phyloP scores from a whole-genome alignment of 2,888 invertebrate species.

The Eulithis prunata region DNA sequence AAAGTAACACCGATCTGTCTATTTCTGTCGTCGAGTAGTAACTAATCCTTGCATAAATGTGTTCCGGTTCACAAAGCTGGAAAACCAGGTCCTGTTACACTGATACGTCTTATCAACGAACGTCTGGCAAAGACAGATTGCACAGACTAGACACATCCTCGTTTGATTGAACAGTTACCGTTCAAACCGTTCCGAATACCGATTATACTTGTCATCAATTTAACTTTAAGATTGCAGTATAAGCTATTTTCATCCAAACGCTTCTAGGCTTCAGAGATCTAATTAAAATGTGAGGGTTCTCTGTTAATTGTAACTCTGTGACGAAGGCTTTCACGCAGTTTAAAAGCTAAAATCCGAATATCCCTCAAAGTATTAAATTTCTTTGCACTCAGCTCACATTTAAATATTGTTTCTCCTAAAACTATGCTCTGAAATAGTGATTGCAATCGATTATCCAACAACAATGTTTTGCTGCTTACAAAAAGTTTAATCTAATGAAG shows the following conservation, averaged over 20 bases:
- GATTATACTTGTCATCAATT: background rate
- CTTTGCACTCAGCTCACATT: too few relatives aligned
- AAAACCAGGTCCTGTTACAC: constrained; percentile 16
- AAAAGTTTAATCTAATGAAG: constrained; percentile 14
- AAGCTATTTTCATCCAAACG: background rate
- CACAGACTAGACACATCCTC: constrained; percentile 1
- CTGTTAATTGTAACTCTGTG: background rate
- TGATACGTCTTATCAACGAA: constrained; percentile 23
- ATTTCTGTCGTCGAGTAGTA: constrained; percentile 11
- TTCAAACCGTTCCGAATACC: background rate
- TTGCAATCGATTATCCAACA: background rate
- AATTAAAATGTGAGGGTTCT: background rate
- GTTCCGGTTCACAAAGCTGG: constrained; percentile 19
- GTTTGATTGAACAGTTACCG: background rate
- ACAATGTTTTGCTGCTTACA: background rate
- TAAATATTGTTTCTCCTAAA: too few relatives aligned
- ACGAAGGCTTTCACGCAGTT: background rate
- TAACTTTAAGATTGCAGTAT: background rate
- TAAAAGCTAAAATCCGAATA: too few relatives aligned
- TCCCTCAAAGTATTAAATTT: too few relatives aligned
- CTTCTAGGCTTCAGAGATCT: background rate
- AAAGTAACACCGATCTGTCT: constrained; percentile 14
- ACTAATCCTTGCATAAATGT: constrained; percentile 16
- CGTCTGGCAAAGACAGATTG: constrained; percentile 3
- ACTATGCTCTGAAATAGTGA: too few relatives aligned